Percentiles rank a stretch among this genome's conserved stretches.
phyloP scores from a whole-genome alignment of 1,140 invertebrate genomes.

The Ceratitis capitata region DNA sequence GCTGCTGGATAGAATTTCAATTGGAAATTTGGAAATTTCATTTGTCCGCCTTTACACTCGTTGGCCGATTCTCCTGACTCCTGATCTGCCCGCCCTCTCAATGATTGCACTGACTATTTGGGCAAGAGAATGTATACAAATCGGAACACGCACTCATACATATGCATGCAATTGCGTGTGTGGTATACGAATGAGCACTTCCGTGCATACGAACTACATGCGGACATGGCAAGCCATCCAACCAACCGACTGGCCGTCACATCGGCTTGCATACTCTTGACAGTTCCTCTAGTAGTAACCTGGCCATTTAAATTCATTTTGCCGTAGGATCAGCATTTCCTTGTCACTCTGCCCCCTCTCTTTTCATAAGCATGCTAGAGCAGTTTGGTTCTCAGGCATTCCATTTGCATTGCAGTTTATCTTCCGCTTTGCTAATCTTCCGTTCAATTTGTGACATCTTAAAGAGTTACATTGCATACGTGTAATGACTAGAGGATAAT shows the following conservation, averaged over 20 bases:
- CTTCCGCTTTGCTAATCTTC: conserved; percentile 33
- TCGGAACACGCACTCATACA: background rate
- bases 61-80: no score
- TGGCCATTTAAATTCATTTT: conserved; percentile 16
- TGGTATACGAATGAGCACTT: conserved; percentile 21
- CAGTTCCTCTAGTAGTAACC: background rate
- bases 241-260: background rate
- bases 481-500: background rate
- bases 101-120: background rate
- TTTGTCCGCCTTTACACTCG: conserved; percentile 23
- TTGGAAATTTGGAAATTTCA: conserved; percentile 32
- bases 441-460: conserved; percentile 34
- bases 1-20: conserved; percentile 17
- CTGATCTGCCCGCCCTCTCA: no score
- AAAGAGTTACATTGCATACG: background rate
- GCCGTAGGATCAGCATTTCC: conserved; percentile 19
- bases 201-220: background rate
- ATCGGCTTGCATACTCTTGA: background rate
- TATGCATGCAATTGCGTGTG: background rate
- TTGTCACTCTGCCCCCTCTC: background rate
- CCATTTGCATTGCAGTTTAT: conserved; percentile 16
- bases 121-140: background rate
- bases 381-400: background rate
- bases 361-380: background rate
- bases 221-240: background rate